These are phyloP conservation scores for Engystomops pustulosus DNA, from an alignment of 2,113 vertebrate species.

Conservation along the genomic window DNA sequence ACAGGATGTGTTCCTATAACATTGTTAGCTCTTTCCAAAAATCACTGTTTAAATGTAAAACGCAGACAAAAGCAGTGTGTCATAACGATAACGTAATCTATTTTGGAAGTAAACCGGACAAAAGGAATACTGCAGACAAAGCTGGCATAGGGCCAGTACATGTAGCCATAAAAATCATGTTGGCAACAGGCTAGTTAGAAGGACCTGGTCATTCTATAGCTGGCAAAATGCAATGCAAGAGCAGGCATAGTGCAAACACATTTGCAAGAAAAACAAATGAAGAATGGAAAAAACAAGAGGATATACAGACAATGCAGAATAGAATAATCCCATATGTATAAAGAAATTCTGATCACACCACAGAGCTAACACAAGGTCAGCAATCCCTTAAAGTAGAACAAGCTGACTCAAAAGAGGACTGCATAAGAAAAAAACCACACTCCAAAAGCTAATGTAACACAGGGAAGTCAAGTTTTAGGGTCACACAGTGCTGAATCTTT, in stretches of 20 bases:
- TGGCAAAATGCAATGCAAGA: not conserved
- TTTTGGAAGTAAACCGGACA: conserved; percentile 53
- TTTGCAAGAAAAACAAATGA: conserved; percentile 5
- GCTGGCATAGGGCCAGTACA: conserved; percentile 20
- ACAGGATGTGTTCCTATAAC: conserved; percentile 42
- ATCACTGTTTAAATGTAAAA: conserved; percentile 36
- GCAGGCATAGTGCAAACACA: not conserved
- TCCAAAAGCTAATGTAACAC: not conserved
- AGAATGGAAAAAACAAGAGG: not conserved
- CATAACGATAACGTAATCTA: conserved; percentile 52
- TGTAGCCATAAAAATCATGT: conserved; percentile 27
- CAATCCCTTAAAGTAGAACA: not conserved
- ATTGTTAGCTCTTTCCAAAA: conserved; percentile 24
- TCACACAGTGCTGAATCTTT: not conserved
- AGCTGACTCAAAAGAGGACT: not conserved
- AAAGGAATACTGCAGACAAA: conserved; percentile 48
- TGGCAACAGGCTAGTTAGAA: conserved; percentile 13
- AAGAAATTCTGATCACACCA: conserved; percentile 22
- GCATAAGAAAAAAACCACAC: not conserved
- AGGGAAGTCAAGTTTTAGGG: not conserved
- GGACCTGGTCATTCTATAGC: not conserved
- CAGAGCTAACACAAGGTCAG: not conserved
- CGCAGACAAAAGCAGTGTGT: conserved; percentile 46
- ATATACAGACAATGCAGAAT: conserved; percentile 25
- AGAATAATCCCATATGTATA: conserved; percentile 19